A percentile compares a stretch with the other conserved stretches of the same genome.
Evolutionary conservation across 2,113 vertebrate genomes (phyloP).

Genomic region (Probosciger aterrimus): DNA sequence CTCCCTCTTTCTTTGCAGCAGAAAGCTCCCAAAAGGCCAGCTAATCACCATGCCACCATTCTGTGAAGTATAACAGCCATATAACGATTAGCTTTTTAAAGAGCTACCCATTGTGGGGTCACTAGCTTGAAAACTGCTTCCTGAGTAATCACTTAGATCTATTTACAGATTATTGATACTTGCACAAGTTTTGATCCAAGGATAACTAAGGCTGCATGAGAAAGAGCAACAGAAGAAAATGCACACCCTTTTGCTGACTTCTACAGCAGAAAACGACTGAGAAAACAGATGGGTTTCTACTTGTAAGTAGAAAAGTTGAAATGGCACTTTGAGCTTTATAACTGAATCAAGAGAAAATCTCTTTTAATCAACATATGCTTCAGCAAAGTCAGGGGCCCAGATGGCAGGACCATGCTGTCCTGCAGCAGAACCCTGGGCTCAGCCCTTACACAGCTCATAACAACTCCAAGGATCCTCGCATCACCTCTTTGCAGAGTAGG

Average conservation of each 20-base stretch:
- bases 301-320: neutral
- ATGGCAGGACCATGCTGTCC: neutral
- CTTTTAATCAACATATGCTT: neutral
- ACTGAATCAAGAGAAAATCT: neutral
- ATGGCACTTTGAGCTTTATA: neutral
- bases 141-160: neutral
- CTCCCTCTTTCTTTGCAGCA: neutral
- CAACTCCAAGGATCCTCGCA: neutral
- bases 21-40: neutral
- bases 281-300: neutral
- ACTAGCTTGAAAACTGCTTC: neutral
- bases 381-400: neutral
- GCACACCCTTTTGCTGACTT: accelerated
- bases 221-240: neutral
- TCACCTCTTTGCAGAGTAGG: neutral
- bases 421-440: neutral
- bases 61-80: neutral
- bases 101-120: neutral
- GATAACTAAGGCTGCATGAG: neutral
- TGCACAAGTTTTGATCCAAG: neutral
- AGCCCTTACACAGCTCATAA: neutral
- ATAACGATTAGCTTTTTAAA: neutral
- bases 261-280: accelerated
- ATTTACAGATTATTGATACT: neutral
- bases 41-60: neutral